Conservation (phyloP, 2,113 vertebrate genomes). For the Mirza zaza region DNA sequence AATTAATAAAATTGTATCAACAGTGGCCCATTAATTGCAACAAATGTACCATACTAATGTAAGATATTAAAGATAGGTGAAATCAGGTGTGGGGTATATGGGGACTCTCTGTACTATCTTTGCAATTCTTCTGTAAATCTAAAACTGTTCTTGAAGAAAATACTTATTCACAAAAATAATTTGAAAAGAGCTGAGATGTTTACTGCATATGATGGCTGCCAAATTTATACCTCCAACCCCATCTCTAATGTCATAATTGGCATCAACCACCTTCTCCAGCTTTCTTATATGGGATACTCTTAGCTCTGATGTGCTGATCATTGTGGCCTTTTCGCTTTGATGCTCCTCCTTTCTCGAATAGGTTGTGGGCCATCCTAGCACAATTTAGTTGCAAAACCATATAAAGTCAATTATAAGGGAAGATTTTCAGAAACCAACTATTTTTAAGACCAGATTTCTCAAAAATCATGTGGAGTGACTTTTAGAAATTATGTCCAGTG, state of each 20-base stretch:
- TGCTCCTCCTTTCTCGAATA: neutral
- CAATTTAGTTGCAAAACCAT: neutral
- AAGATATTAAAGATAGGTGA: neutral
- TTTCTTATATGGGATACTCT: neutral
- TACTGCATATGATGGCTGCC: neutral
- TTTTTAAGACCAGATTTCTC: neutral
- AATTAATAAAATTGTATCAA: neutral
- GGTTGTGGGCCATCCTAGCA: neutral
- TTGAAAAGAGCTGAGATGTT: neutral
- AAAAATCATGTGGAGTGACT: neutral
- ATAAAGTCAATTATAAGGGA: neutral
- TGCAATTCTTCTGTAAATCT: neutral
- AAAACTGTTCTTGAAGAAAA: constrained; percentile 23
- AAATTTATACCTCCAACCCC: neutral
- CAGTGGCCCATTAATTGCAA: neutral
- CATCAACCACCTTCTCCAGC: neutral
- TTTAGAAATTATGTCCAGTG: neutral
- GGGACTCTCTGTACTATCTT: neutral
- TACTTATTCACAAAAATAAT: neutral
- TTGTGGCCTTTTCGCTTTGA: neutral
- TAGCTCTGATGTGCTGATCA: neutral
- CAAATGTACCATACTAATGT: too few species aligned
- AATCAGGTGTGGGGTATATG: neutral
- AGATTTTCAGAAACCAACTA: neutral
- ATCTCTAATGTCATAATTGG: neutral